phyloP scores from a whole-genome alignment of 2,113 vertebrate genomes.

The Microtus ochrogaster region DNA sequence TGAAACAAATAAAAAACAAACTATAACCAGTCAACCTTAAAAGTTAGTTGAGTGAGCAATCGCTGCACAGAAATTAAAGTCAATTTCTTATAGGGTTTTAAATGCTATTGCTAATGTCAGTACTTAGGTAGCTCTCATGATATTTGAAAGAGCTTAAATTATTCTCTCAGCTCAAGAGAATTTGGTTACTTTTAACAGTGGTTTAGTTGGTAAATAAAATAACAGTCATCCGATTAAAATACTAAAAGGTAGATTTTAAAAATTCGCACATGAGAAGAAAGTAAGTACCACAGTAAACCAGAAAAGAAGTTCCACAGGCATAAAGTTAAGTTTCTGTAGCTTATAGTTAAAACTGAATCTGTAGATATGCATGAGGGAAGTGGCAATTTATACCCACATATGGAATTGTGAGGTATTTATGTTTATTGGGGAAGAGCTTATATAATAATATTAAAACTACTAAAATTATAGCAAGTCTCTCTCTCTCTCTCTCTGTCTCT shows the following conservation, averaged over 20 bases:
- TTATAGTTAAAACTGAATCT: slow-evolving; percentile 24
- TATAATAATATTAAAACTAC: not conserved
- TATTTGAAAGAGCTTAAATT: not conserved
- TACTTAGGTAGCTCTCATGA: not conserved
- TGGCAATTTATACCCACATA: not conserved
- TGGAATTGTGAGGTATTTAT: not conserved
- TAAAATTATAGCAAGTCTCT: not conserved
- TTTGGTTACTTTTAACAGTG: not conserved
- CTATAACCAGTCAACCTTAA: not conserved
- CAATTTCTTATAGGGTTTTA: not conserved
- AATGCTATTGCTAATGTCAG: not conserved
- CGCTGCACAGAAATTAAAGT: not conserved
- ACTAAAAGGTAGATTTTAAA: not conserved
- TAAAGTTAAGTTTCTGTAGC: not conserved
- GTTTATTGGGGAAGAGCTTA: not conserved
- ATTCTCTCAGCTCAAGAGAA: not conserved
- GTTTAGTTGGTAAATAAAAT: slow-evolving; percentile 4
- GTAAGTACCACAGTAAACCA: not conserved
- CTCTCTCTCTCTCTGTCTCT: not conserved
- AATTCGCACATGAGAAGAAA: not conserved
- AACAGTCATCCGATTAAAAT: not conserved
- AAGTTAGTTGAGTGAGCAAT: not conserved
- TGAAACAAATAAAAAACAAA: not conserved
- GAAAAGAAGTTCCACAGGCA: not conserved
- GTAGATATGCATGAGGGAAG: not conserved